Percentiles rank a stretch among this genome's conserved stretches.
Evolutionary conservation across 2,797 vertebrate species (phyloP).

Genomic region (Cyclopterus lumpus): DNA sequence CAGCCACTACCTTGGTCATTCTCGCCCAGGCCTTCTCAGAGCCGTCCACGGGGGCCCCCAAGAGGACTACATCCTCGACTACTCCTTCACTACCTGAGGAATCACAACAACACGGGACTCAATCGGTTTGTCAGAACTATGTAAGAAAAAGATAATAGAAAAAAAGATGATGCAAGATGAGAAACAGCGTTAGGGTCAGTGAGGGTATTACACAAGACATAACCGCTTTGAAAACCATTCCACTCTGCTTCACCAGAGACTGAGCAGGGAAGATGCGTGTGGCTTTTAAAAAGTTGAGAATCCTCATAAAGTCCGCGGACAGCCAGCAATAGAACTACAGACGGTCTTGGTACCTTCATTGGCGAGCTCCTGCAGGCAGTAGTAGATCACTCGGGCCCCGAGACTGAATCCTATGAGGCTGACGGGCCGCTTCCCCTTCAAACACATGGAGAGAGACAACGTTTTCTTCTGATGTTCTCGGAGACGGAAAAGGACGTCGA

Average conservation of each 20-base stretch:
- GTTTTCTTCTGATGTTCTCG: background rate
- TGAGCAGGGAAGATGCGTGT: background rate
- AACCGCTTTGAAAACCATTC: background rate
- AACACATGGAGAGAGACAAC: slow-evolving; percentile 21
- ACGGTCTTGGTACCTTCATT: slow-evolving; percentile 87
- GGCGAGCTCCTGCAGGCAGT: slow-evolving; percentile 96
- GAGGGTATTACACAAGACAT: background rate
- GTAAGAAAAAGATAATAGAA: background rate
- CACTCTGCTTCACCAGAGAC: background rate
- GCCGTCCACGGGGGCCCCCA: slow-evolving; percentile 96
- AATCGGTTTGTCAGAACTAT: background rate
- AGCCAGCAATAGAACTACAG: background rate
- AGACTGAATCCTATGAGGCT: slow-evolving; percentile 97
- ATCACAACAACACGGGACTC: slow-evolving; percentile 2
- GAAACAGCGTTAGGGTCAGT: background rate
- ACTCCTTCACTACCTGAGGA: slow-evolving; percentile 90
- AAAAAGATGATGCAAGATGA: background rate
- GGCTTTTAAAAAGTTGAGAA: background rate
- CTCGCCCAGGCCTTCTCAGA: slow-evolving; percentile 91
- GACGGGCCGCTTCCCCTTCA: slow-evolving; percentile 93
- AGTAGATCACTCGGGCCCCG: slow-evolving; percentile 97
- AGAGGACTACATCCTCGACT: slow-evolving; percentile 91
- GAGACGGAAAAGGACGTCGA: background rate
- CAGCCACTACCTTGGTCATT: slow-evolving; percentile 89
- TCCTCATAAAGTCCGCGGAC: background rate